Evolutionary conservation across 2,797 vertebrate genomes (phyloP).

Genomic region (Artibeus lituratus): DNA sequence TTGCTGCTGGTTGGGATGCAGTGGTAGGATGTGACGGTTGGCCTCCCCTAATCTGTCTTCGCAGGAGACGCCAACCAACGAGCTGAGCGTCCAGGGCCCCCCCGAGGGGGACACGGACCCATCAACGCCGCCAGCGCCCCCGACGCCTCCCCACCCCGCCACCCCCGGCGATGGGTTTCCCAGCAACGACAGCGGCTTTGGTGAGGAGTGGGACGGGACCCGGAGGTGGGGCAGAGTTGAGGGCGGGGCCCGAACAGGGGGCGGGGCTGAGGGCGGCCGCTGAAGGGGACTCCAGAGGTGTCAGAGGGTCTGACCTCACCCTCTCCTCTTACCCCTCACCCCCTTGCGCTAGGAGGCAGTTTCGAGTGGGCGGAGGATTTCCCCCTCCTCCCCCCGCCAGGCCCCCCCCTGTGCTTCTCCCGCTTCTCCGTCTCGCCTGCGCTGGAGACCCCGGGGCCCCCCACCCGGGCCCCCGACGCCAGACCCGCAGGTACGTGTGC

Average conservation of each 20-base stretch:
- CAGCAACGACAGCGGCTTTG: constrained; percentile 76
- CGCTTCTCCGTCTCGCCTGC: constrained; percentile 95
- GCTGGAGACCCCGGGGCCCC: constrained; percentile 85
- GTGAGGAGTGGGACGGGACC: constrained; percentile 67
- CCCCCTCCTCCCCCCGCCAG: constrained; percentile 77
- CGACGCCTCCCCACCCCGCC: constrained; percentile 81
- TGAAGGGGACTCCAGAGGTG: not conserved
- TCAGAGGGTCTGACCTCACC: not conserved
- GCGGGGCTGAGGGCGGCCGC: not conserved
- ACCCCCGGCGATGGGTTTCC: constrained; percentile 80
- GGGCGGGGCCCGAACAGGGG: not conserved
- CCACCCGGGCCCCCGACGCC: constrained; percentile 72
- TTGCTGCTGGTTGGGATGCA: not conserved
- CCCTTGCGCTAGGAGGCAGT: constrained; percentile 82
- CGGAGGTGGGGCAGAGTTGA: not conserved
- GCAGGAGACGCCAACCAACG: constrained; percentile 95
- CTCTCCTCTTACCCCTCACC: not conserved
- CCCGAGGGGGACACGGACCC: constrained; percentile 78
- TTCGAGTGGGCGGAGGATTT: constrained; percentile 91
- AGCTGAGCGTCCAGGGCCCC: constrained; percentile 86
- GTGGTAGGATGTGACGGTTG: not conserved
- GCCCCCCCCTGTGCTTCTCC: constrained; percentile 85
- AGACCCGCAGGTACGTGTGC: constrained; percentile 64
- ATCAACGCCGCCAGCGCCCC: constrained; percentile 69
- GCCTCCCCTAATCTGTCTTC: not conserved